Base-by-base conservation (phyloP, 2,113 vertebrate species). In the Paedocypris sp. region DNA sequence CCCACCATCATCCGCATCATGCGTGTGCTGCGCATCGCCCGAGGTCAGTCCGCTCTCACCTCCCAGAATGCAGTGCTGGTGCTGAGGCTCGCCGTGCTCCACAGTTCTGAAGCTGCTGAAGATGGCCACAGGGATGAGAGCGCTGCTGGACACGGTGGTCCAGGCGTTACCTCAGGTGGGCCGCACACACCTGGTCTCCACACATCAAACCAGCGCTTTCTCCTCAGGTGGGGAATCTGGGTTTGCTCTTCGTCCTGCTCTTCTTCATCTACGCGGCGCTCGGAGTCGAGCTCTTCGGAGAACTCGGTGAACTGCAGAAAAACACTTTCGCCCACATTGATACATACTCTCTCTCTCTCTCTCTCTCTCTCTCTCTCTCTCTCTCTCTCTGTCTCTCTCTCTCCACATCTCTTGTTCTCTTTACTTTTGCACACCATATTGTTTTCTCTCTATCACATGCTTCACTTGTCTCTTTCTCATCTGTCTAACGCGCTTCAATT, bases 1-100 rank as follows among this genome's bases (percentile, higher is more conserved):
- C 94, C 95, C 29, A 98, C 95, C 62, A 98, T 98, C 82, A 98
- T 98, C 73, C 88, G 94, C 26, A 98, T 98, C 82, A 98, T 98
- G 94, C 87, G 94, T 33, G 94, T 98, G 12, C 85, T 98, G 38
- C 87, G 94, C 10, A 98, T 98, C 0, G 91, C 94, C 32, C 82
- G 94, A 62, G 94, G 94, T 97, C 75, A 80, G 75, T 20, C 10
- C 36, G 10, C 46, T 3, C 48, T 2, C 18, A 16, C 28, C n/a
- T n/a, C n/a, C n/a, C n/a, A n/a, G n/a, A n/a, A n/a, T n/a, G n/a
- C n/a, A n/a, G n/a, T n/a, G n/a, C n/a, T n/a, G n/a, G n/a, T n/a
- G n/a, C n/a, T n/a, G n/a, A n/a, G n/a, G n/a, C n/a, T n/a, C n/a
- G n/a, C n/a, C n/a, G n/a, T n/a, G 22, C 25, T 63, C 36, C 7